Conservation (phyloP, 2,888 invertebrate species). For the Sarcophaga subvicina region DNA sequence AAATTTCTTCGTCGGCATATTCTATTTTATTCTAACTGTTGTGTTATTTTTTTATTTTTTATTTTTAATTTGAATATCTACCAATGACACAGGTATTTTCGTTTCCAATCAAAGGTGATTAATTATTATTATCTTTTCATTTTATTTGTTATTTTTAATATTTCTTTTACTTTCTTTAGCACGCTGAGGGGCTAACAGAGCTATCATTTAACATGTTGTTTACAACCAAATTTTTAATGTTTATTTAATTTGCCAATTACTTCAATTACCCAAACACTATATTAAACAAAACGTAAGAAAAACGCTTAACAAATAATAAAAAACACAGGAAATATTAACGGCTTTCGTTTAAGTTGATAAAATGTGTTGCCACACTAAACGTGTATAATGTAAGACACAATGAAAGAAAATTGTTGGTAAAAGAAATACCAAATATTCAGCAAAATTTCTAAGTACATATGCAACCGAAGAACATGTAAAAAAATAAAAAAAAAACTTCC, state of each 20-base stretch:
- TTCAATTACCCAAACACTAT: conserved; percentile 43
- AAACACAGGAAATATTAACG: conserved; percentile 3
- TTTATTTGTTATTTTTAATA: not conserved
- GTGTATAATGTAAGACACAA: too few relatives aligned
- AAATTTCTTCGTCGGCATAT: not conserved
- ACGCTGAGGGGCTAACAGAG: conserved; percentile 20
- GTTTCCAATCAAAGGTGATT: too few relatives aligned
- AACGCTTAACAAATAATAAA: too few relatives aligned
- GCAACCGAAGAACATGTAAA: too few relatives aligned
- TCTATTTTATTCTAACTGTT: conserved; percentile 2
- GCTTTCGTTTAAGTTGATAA: not conserved
- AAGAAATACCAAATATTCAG: too few relatives aligned
- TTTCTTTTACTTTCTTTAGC: conserved; percentile 19
- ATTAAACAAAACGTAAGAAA: not conserved
- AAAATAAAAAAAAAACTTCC: too few relatives aligned
- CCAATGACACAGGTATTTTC: too few relatives aligned
- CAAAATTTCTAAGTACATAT: too few relatives aligned
- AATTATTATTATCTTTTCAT: not conserved
- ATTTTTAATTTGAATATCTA: not conserved
- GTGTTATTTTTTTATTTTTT: not conserved
- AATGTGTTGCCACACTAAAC: not conserved
- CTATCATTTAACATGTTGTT: conserved; percentile 47
- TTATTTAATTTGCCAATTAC: conserved; percentile 63
- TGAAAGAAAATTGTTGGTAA: not conserved
- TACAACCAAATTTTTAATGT: conserved; percentile 55